A percentile compares a stretch with the other conserved stretches of the same genome.
These are phyloP conservation scores for Thomomys bottae DNA, from an alignment of 2,113 vertebrate genomes.

Conservation along the genomic window DNA sequence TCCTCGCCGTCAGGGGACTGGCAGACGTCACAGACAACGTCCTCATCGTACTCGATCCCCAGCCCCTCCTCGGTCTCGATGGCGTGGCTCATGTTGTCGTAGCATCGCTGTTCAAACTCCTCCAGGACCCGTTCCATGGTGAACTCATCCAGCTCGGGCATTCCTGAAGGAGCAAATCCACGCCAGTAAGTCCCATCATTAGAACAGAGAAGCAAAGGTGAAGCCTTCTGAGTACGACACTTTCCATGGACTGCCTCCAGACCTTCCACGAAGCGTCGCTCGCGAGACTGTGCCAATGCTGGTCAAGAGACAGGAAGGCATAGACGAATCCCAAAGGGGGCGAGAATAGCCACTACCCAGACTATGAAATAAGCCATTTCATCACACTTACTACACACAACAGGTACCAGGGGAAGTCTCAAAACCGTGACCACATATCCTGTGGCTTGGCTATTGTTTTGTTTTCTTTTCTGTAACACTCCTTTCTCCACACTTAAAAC, in stretches of 20 bases:
- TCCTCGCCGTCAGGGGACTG: constrained; percentile 98
- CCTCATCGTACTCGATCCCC: constrained; percentile 98
- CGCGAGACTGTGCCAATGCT: not conserved
- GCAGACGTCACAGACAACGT: constrained; percentile 98
- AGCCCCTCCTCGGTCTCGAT: constrained; percentile 96
- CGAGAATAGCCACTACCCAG: not conserved
- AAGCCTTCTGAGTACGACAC: not conserved
- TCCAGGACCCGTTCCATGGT: constrained; percentile 96
- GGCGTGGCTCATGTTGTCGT: constrained; percentile 95
- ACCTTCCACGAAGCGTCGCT: not conserved
- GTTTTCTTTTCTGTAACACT: not conserved
- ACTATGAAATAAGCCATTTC: not conserved
- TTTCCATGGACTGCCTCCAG: not conserved
- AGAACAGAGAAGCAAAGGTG: not conserved
- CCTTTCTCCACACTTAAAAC: not conserved
- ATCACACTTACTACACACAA: not conserved
- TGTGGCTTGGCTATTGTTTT: not conserved
- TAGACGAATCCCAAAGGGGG: not conserved
- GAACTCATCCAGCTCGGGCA: constrained; percentile 91
- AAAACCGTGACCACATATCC: not conserved
- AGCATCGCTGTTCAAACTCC: constrained; percentile 94
- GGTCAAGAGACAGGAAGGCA: not conserved
- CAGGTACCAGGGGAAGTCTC: not conserved
- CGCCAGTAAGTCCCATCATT: too few species aligned
- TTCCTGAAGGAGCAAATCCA: constrained; percentile 78